Evolutionary conservation across 92 coral and sea anemone genomes (phyloP), one percentile per base, ranked within the genome.

Genomic region (Diadumene lineata): DNA sequence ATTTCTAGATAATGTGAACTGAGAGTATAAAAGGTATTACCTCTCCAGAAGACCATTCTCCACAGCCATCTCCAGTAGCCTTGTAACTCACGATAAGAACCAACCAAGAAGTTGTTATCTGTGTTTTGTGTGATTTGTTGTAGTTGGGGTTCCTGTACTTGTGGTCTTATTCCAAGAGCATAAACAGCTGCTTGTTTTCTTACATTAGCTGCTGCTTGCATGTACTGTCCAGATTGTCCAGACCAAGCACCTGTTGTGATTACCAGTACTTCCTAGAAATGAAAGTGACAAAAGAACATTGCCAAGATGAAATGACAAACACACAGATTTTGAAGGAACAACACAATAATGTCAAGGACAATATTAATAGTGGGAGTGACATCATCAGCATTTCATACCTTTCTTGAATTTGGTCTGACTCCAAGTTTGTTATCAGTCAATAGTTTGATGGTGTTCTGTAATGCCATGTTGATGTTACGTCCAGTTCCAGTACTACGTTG

Each of bases 201-300:
- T 1, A 68, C 38, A 21, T 68, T 19, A 11, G 58, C 57, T 21
- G 73, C 16, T 33, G 46, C 19, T 55, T 60, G 86, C 86, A 84
- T 8, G 66, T 82, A 28, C 72, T 67, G 56, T 82, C 66, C 68
- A 76, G 50, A 38, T 51, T 70, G 17, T 72, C 75, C 65, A 19
- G 80, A 74, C 94, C 94, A 89, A 27, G 75, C 82, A 50, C 94
- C 94, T 1, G 85, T 79, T 23, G 94, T 86, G 34, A 89, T 34
- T 28, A 89, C 84, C 50, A 89, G 81, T 21, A 89, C 83, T 34
- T 79, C 85, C 94, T 89, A 29, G 21, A 75, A 31, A 66, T 58
- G 24, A 10, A 31, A 22, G 13, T 23, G 16, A 30, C 4, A 60
- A 23, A 53, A 3, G 24, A 53, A 13, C n/a, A 9, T n/a, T n/a